A percentile compares a stretch with the other conserved stretches of the same genome.
phyloP scores from a whole-genome alignment of 2,888 invertebrate species.

The Volucella inflata region DNA sequence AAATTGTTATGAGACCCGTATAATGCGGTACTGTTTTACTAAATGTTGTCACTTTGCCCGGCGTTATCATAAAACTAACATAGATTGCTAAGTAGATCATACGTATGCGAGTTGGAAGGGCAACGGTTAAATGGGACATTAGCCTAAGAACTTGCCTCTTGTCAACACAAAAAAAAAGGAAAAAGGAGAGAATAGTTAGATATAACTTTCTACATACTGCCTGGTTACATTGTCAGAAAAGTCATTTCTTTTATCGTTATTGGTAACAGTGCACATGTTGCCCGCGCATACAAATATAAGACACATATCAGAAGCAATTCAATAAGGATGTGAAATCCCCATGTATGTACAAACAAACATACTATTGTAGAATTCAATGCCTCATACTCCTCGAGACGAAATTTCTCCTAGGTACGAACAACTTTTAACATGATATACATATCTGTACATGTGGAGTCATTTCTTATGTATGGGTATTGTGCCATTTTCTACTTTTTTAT shows the following conservation, averaged over 20 bases:
- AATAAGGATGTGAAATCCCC: conserved; percentile 61
- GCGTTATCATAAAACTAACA: conserved; percentile 4
- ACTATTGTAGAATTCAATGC: conserved; percentile 40
- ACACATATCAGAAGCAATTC: conserved; percentile 58
- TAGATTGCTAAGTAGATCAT: neutral
- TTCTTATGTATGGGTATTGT: conserved; percentile 42
- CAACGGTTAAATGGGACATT: neutral
- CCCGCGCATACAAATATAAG: conserved; percentile 51
- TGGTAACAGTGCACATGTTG: conserved; percentile 67
- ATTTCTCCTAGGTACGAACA: conserved; percentile 2
- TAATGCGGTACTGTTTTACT: neutral
- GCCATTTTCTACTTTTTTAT: conserved; percentile 47
- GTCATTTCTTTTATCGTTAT: conserved; percentile 71
- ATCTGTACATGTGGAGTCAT: conserved; percentile 29
- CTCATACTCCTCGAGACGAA: conserved; percentile 11
- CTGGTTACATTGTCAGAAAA: conserved; percentile 63
- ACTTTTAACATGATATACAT: conserved; percentile 59
- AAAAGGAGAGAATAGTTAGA: conserved; percentile 52
- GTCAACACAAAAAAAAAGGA: conserved; percentile 22
- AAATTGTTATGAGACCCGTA: no score
- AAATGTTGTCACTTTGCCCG: neutral
- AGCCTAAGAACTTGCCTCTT: conserved; percentile 14
- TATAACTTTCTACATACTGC: conserved; percentile 34
- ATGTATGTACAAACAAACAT: conserved; percentile 8
- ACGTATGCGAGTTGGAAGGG: neutral